Conservation (phyloP, 2,113 vertebrate genomes). For the Hypomesus transpacificus region DNA sequence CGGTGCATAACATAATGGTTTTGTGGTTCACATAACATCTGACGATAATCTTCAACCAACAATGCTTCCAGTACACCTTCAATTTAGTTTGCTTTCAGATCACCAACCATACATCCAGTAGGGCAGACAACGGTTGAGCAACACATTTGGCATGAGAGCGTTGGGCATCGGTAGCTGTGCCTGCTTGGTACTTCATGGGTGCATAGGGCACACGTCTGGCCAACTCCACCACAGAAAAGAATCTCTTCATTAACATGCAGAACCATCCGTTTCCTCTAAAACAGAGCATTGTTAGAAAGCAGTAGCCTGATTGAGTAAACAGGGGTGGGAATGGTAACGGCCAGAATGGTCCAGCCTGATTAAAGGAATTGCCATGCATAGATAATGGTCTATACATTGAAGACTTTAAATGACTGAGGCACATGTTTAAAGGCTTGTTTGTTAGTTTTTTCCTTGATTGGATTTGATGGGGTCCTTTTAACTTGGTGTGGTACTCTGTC, state of each 20-base stretch:
- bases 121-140: no score
- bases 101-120: no score
- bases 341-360: conserved; percentile 33
- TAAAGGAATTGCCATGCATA: conserved; percentile 8
- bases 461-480: background rate
- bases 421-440: background rate
- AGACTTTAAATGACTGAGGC: background rate
- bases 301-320: conserved; percentile 42
- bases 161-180: background rate
- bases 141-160: background rate
- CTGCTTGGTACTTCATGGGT: conserved; percentile 37
- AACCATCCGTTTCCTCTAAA: conserved; percentile 66
- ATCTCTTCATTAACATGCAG: conserved; percentile 66
- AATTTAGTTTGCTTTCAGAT: no score
- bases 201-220: conserved; percentile 58
- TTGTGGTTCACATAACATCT: no score
- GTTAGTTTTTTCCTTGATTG: background rate
- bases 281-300: conserved; percentile 59
- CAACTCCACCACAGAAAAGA: conserved; percentile 55
- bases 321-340: conserved; percentile 26
- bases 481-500: no score
- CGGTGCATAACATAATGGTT: no score
- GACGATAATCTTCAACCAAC: no score
- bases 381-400: conserved; percentile 3
- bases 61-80: no score